Evolutionary conservation across 2,888 invertebrate genomes (phyloP), one percentile per base, ranked within the genome.

Genomic region (Ornithoptera alexandrae): DNA sequence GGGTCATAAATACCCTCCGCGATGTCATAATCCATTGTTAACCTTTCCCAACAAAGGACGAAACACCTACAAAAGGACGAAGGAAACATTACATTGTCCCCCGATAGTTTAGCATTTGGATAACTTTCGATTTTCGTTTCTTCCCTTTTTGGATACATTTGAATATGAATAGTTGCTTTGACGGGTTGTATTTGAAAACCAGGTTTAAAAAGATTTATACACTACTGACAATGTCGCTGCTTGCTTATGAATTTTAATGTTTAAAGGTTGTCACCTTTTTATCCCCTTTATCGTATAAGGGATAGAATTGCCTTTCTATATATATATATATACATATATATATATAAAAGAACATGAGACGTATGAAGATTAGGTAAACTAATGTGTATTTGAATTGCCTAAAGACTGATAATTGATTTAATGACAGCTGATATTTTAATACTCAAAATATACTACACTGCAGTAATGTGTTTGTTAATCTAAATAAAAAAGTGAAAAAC

Each of bases 21-120:
- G 70, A 70, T 68, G 69, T 72, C 69, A 66, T 72, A 72, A 73
- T 71, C 59, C 69, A 74, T 76, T 77, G 76, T 77, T 74, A 70
- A 62, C 67, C 58, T 63, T 65, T 53, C 30, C 30, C 62, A 70
- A 76, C 73, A 74, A 75, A 72, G 68, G 72, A 62, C 53, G 30
- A 60, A 68, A 70, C 69, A 69, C 57, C 62, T 71, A 71, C 67
- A 74, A 74, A 72, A 66, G 72, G 68, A 69, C 64, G 61, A 67
- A 59, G 53, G 4, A 64, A 64, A 65, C 36, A 46, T 46, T 65
- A 68, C 62, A 64, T 46, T 68, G 58, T 67, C 46, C 20, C 30
- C 39, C 60, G 60, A 64, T 67, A 70, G 67, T 70, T 70, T 63
- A 70, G 22, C 70, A 66, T n/a, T 66, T 63, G 66, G 59, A 58